Base-by-base conservation (phyloP, 2,797 vertebrate genomes). In the Lutjanus argentimaculatus region DNA sequence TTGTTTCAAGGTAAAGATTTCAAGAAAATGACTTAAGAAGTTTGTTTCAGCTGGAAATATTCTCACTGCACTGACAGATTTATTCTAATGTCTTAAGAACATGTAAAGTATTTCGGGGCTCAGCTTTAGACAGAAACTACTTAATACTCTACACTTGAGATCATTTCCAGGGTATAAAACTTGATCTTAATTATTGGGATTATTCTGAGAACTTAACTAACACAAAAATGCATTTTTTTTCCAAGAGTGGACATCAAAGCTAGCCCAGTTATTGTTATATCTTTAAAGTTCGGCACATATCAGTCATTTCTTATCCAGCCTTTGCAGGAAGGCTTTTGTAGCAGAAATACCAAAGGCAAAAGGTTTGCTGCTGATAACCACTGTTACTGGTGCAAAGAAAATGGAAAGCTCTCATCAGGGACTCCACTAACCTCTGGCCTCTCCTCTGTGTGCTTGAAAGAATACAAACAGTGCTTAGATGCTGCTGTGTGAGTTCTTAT, bases 271-370 rank as follows among this genome's bases (percentile, higher is more conserved):
- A 8, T 25, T 7, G 58, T 45, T 7, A 36, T 25, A 2, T 52
- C 0, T 42, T 43, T 57, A 42, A 51, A 8, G 7, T 61, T 40
- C 42, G 49, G 15, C 15, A 43, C 15, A 14, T 9, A 36, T 22
- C 55, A 61, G 22, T 19, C 0, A 10, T n/a, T 79, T 55, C 17
- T 58, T 1, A 63, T 57, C 61, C 53, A 0, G 12, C 7, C 7
- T 16, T 40, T 57, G 14, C 25, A 36, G 10, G 0, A 25, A 12
- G 4, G 21, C 10, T 11, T 64, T 36, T 57, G 8, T 9, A 13
- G 43, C 16, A 81, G 45, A 58, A 81, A 82, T 58, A 66, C 52
- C 22, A 69, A 70, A 62, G 48, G 0, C 43, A 12, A 66, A 59
- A 53, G 30, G 21, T 25, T 67, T 55, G 17, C 59, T 69, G 49